Evolutionary conservation across 2,797 vertebrate genomes (phyloP).

Genomic region (Artibeus lituratus): DNA sequence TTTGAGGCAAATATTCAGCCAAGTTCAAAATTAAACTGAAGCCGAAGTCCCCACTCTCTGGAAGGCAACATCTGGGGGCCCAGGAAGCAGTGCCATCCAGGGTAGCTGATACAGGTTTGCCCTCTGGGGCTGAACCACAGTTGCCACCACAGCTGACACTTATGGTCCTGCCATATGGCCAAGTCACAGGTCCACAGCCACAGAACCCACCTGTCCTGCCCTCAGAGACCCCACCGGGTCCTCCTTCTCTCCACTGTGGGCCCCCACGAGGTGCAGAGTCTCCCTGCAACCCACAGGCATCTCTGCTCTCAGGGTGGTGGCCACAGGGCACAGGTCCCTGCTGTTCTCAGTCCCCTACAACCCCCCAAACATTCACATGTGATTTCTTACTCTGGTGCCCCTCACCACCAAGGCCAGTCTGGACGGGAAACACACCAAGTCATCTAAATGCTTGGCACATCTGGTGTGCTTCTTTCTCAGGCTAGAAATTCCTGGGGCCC

Average conservation of each 20-base stretch:
- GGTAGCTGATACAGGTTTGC: background rate
- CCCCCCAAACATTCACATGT: accelerated
- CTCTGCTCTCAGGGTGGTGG: background rate
- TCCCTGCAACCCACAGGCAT: accelerated
- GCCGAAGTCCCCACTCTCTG: background rate
- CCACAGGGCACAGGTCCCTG: background rate
- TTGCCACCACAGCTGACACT: background rate
- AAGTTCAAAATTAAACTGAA: background rate
- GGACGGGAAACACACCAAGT: background rate
- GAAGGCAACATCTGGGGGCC: too few relatives aligned
- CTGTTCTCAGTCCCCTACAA: background rate
- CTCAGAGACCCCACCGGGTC: background rate
- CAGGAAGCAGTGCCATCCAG: too few relatives aligned
- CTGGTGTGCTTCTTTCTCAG: background rate
- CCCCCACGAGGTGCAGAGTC: background rate
- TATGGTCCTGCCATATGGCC: background rate
- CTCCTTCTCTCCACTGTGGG: background rate
- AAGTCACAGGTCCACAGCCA: background rate
- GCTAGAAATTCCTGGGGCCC: background rate
- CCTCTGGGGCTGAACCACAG: background rate
- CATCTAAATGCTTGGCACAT: background rate
- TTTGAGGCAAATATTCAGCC: background rate
- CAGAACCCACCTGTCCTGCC: background rate
- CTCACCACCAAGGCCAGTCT: background rate
- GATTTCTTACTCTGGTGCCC: background rate